These are phyloP conservation scores for Coluber constrictor DNA, from an alignment of 2,797 vertebrate species.

Conservation along the genomic window DNA sequence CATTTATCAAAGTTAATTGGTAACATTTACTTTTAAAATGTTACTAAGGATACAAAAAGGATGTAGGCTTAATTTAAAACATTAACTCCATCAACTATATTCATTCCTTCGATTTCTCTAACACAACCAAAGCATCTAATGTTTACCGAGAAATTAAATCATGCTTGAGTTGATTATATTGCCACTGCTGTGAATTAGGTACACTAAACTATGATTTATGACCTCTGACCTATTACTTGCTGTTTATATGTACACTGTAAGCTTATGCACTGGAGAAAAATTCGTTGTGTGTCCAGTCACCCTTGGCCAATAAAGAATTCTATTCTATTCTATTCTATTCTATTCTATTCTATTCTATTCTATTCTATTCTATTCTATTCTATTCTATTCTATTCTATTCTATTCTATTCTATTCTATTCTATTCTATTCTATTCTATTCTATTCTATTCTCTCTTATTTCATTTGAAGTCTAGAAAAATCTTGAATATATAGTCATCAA, in stretches of 20 bases:
- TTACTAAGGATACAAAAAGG: not conserved
- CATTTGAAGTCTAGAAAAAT: not conserved
- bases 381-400: too few species aligned
- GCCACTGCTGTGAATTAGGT: not conserved
- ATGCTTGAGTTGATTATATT: not conserved
- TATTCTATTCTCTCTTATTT: too few species aligned
- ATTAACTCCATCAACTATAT: not conserved
- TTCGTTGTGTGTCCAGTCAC: not conserved
- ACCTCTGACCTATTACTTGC: not conserved
- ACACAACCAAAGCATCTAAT: not conserved
- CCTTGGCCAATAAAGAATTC: not conserved
- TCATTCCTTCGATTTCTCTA: not conserved
- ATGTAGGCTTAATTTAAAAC: not conserved
- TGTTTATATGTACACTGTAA: not conserved
- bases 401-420: too few species aligned
- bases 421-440: too few species aligned
- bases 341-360: too few species aligned
- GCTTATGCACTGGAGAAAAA: not conserved
- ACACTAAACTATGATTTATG: not conserved
- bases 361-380: too few species aligned
- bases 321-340: too few species aligned
- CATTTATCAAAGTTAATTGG: not conserved
- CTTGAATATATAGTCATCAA: not conserved
- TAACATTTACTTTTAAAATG: not conserved
- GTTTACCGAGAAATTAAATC: not conserved